Conservation (phyloP, 2,797 vertebrate species). For the Coracias cyanogaster region DNA sequence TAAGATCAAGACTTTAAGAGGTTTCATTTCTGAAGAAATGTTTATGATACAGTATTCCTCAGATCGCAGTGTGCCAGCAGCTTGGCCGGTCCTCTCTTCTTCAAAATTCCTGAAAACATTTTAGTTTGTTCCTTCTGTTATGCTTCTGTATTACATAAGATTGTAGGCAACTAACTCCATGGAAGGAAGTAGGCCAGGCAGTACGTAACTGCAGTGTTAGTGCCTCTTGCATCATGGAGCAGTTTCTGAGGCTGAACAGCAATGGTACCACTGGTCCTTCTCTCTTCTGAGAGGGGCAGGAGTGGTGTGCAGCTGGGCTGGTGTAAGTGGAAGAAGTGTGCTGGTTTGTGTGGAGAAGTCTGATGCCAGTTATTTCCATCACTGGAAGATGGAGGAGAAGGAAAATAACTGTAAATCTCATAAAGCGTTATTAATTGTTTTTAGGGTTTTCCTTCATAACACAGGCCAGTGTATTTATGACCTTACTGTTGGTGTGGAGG, state of each 20-base stretch:
- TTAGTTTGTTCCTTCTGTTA: not conserved
- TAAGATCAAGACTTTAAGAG: not conserved
- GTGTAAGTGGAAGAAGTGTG: not conserved
- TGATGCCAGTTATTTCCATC: not conserved
- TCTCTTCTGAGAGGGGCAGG: not conserved
- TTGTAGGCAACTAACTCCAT: not conserved
- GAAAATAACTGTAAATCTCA: not conserved
- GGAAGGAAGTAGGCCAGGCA: not conserved
- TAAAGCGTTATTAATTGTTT: not conserved
- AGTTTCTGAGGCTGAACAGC: not conserved
- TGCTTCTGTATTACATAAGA: not conserved
- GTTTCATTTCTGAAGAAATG: not conserved
- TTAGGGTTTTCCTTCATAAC: not conserved
- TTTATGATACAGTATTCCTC: not conserved
- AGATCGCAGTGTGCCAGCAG: not conserved
- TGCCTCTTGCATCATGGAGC: fast-evolving
- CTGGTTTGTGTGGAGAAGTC: not conserved
- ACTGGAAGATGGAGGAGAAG: not conserved
- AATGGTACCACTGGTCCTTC: not conserved
- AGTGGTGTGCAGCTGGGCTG: not conserved
- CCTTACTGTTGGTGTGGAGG: not conserved
- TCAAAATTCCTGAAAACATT: not conserved
- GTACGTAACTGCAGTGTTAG: not conserved
- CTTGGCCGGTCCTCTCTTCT: not conserved
- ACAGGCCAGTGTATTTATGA: not conserved